Percentiles rank a stretch among this genome's conserved stretches.
Conservation (phyloP, 2,888 invertebrate species). For the Xestia sexstrigata region DNA sequence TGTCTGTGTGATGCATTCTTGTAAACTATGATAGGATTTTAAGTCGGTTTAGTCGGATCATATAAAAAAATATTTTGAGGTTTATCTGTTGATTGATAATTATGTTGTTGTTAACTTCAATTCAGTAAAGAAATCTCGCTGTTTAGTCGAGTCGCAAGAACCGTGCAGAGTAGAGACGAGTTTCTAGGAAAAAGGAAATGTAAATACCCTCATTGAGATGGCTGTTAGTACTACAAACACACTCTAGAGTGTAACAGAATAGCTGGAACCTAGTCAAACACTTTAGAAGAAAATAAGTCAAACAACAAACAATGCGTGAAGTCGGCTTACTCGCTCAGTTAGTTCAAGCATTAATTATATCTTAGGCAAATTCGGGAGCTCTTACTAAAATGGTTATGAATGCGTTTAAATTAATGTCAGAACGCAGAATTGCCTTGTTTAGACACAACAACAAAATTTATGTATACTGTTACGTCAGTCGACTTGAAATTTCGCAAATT, state of each 20-base stretch:
- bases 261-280: conserved; percentile 26
- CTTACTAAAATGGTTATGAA: conserved; percentile 66
- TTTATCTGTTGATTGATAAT: background rate
- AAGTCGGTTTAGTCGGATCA: background rate
- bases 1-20: background rate
- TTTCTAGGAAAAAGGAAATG: background rate
- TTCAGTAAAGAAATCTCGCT: background rate
- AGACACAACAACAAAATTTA: conserved; percentile 71
- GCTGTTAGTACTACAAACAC: conserved; percentile 20
- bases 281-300: conserved; percentile 44
- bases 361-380: conserved; percentile 63
- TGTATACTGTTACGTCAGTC: conserved; percentile 57
- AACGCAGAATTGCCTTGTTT: conserved; percentile 79
- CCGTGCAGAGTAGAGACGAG: background rate
- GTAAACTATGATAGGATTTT: background rate
- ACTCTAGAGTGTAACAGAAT: conserved; percentile 18
- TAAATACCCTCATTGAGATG: conserved; percentile 14
- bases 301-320: conserved; percentile 47
- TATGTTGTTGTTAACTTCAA: background rate
- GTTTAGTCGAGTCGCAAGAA: background rate
- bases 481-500: conserved; percentile 57
- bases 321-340: conserved; percentile 32
- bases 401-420: conserved; percentile 79
- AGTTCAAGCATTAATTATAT: conserved; percentile 60
- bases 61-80: background rate